Conservation (phyloP, 2,797 vertebrate species). For the Australoheros facetus region DNA sequence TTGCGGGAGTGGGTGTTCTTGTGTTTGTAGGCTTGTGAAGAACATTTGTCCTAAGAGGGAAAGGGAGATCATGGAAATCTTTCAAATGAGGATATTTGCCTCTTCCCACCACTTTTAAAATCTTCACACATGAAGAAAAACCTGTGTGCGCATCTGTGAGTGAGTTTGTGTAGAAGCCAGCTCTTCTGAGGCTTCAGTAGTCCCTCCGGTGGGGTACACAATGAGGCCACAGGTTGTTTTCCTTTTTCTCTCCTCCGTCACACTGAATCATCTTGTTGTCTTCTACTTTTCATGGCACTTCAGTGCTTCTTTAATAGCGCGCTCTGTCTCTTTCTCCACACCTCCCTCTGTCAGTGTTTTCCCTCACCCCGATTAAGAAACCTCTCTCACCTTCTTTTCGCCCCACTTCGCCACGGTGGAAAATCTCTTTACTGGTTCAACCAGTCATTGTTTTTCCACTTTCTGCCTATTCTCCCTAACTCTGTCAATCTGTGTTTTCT, state of each 20-base stretch:
- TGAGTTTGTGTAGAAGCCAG: neutral
- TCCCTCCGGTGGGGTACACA: conserved; percentile 53
- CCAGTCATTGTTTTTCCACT: conserved; percentile 28
- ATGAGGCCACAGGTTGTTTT: conserved; percentile 76
- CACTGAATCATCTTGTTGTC: conserved; percentile 73
- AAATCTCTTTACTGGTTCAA: conserved; percentile 61
- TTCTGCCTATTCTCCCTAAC: conserved; percentile 33
- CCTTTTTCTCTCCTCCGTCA: conserved; percentile 61
- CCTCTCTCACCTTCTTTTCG: conserved; percentile 48
- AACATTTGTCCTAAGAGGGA: conserved; percentile 39
- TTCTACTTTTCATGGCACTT: conserved; percentile 62
- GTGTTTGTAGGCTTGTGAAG: conserved; percentile 15
- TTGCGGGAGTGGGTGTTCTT: conserved; percentile 15
- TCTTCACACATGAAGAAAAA: neutral
- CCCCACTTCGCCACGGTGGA: conserved; percentile 50
- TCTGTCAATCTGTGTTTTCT: conserved; percentile 46
- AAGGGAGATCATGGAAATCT: conserved; percentile 41
- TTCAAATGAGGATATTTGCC: conserved; percentile 50
- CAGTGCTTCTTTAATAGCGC: conserved; percentile 62
- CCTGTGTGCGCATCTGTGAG: conserved; percentile 15
- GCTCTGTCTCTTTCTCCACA: conserved; percentile 69
- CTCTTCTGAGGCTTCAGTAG: conserved; percentile 36
- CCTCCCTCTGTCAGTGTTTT: conserved; percentile 57
- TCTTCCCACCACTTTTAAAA: conserved; percentile 21
- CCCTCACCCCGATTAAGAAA: conserved; percentile 46